Base-by-base conservation (phyloP, 2,113 vertebrate genomes). In the Vireo altiloquus region DNA sequence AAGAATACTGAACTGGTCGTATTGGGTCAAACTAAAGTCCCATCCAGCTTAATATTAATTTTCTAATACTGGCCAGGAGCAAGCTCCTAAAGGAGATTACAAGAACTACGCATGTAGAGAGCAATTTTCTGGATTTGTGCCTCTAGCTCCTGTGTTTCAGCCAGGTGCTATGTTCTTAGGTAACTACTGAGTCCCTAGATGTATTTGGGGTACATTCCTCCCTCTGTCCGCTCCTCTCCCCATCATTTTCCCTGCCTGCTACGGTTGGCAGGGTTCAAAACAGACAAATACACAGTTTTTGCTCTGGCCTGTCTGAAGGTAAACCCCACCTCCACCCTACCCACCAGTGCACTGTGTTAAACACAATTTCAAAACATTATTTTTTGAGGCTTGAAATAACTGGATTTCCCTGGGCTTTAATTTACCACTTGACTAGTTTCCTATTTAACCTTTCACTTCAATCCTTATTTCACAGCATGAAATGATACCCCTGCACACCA, bases 361-460 rank as follows among this genome's bases (percentile, higher is more conserved):
- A 63, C 14, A 11, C 71, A 86, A 61, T 87, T 92, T 96, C 75
- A 95, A 94, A 92, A 91, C 71, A 87, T 90, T 84, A 91, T 95
- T 96, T 92, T 94, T 87, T 91, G 72, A 89, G 57, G 57, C 83
- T 95, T 96, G 91, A 96, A 95, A 96, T 95, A 92, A 91, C 91
- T 89, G 91, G 72, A 94, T 92, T 97, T 97, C 95, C 95, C 77
- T 78, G 35, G 88, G 70, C 94, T 97, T 97, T 95, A 96, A 96
- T 97, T 97, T 97, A 96, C 82, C 94, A 95, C 94, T 96, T 96
- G 94, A 97, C 90, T 95, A 89, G 95, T 95, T 97, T 97, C 83
- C 57, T 93, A 92, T 94, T 92, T 97, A 96, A 95, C 92, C 88
- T 96, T 96, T 95, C 81, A 33, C 90, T 96, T 90, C 93, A 95